phyloP scores from a whole-genome alignment of 1,140 invertebrate genomes.

The Drosophila biarmipes region DNA sequence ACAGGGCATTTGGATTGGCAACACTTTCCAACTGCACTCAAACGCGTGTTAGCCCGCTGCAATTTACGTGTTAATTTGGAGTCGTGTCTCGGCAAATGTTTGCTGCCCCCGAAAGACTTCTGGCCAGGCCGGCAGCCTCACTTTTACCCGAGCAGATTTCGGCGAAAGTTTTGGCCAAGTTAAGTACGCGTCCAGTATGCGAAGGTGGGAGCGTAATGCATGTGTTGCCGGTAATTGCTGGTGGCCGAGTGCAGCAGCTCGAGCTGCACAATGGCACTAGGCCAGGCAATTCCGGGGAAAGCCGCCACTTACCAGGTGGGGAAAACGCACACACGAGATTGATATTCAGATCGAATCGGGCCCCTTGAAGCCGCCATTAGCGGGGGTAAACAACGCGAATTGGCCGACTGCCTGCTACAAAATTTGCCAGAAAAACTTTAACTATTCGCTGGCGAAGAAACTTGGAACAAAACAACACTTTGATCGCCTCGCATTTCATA shows the following conservation, averaged over 20 bases:
- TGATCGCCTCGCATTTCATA: constrained; percentile 10
- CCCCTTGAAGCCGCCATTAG: constrained; percentile 15
- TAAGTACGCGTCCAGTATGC: constrained; percentile 19
- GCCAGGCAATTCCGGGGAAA: constrained; percentile 40
- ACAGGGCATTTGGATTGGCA: constrained; percentile 43
- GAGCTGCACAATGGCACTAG: constrained; percentile 49
- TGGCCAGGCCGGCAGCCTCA: constrained; percentile 39
- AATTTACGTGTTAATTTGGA: constrained; percentile 82
- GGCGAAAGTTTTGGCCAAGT: constrained; percentile 59
- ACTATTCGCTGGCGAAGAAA: constrained; percentile 5
- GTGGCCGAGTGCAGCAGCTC: constrained; percentile 6
- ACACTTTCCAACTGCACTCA: constrained; percentile 49
- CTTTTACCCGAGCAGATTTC: constrained; percentile 53
- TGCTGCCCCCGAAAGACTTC: constrained; percentile 27
- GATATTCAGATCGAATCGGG: constrained; percentile 23
- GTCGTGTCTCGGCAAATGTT: constrained; percentile 68
- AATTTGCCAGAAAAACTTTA: constrained; percentile 14
- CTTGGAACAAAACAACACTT: constrained; percentile 10
- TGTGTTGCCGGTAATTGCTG: constrained; percentile 72
- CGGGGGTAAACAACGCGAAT: neutral
- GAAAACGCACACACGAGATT: constrained; percentile 9
- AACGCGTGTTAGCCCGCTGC: constrained; percentile 72
- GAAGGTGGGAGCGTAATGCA: constrained; percentile 65
- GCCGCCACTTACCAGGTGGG: constrained; percentile 36
- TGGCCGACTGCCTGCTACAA: neutral